Conservation (phyloP, 2,113 vertebrate genomes). For the Axis porcinus region DNA sequence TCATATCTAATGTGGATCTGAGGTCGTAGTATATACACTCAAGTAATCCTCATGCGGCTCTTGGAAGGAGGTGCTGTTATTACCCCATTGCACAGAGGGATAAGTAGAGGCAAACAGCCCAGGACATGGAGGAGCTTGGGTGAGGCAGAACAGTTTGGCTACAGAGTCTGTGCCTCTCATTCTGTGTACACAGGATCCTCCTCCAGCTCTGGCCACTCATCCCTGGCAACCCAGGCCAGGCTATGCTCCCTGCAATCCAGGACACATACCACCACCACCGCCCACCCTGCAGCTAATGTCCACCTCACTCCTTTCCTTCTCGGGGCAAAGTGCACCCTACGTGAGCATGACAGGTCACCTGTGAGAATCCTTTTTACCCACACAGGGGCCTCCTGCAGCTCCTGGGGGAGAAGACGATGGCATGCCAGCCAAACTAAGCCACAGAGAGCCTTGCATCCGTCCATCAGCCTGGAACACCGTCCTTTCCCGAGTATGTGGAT, state of each 20-base stretch:
- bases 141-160: background rate
- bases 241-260: background rate
- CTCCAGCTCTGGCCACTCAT: background rate
- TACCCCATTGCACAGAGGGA: background rate
- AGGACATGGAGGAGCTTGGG: background rate
- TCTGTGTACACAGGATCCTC: background rate
- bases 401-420: background rate
- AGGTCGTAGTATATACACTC: background rate
- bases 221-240: background rate
- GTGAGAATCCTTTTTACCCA: background rate
- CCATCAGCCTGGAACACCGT: background rate
- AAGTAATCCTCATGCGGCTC: no score
- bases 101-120: background rate
- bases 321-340: no score
- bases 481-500: rapidly evolving
- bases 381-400: background rate
- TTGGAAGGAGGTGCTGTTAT: background rate
- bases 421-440: background rate
- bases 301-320: background rate
- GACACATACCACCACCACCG: background rate
- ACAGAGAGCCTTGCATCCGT: background rate
- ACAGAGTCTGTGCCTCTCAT: background rate
- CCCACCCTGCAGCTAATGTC: background rate
- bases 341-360: background rate
- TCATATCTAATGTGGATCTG: rapidly evolving